Evolutionary conservation across 2,797 vertebrate species (phyloP), one percentile per base, ranked within the genome.

Genomic region (Enoplosus armatus): DNA sequence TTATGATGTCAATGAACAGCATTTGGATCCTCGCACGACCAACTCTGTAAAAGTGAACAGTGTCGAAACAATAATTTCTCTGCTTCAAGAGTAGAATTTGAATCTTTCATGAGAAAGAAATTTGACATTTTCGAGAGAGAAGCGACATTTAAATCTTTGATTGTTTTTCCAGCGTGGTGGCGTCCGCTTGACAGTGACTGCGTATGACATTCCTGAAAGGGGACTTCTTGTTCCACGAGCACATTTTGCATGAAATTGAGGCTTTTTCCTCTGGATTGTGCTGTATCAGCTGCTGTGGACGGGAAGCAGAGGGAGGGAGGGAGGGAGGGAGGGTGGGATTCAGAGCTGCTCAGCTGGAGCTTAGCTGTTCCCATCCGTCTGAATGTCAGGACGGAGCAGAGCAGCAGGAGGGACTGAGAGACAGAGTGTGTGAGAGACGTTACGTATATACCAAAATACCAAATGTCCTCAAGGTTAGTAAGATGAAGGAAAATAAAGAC

Each of bases 371-470:
- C 79, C 77, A 75, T 90, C 63, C 45, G 68, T 75, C 55, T 89
- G 85, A 91, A 89, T 89, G 86, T 90, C 87, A 84, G 69, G 74
- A 78, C 14, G 37, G 56, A 80, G 87, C 80, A 31, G 60, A 73
- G 75, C 82, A 86, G 90, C 65, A 58, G 84, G 85, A 60, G 74
- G 62, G 60, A 41, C 8, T 1, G 48, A 1, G 8, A 20, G 77
- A n/a, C n/a, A 4, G 31, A 51, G 55, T 20, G 58, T 58, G 75
- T 69, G 60, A 11, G 61, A 39, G 45, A 41, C 31, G 68, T 45
- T 55, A 43, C 43, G 37, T 58, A 24, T 14, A 63, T 33, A 65
- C 45, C 51, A 37, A 80, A 77, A 78, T 82, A 80, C 66, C 78
- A 82, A 77, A 89, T 75, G 79, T 75, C 80, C 79, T 82, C 55